phyloP scores from a whole-genome alignment of 2,888 invertebrate species.

The Onthophagus sagittarius region DNA sequence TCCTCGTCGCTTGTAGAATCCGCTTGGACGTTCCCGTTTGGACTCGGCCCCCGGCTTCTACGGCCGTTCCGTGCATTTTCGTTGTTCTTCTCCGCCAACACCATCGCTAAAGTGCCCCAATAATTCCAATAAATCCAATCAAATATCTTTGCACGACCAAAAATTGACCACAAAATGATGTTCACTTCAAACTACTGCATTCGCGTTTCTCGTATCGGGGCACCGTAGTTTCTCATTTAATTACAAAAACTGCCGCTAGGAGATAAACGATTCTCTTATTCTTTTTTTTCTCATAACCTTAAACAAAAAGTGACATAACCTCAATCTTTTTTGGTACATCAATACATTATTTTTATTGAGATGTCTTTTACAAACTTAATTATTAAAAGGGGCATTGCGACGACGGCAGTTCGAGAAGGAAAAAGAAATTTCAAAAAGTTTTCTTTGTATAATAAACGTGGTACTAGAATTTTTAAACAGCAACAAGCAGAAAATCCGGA shows the following conservation, averaged over 20 bases:
- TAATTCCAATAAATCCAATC: neutral
- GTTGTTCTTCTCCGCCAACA: slow-evolving; percentile 82
- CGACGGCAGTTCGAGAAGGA: slow-evolving; percentile 54
- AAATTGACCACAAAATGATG: slow-evolving; percentile 8
- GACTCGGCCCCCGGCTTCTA: slow-evolving; percentile 87
- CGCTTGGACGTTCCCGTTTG: slow-evolving; percentile 74
- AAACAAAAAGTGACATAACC: slow-evolving; percentile 10
- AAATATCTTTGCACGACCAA: neutral
- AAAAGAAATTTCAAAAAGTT: slow-evolving; percentile 85
- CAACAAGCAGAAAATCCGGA: slow-evolving; percentile 55
- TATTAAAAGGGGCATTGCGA: slow-evolving; percentile 51
- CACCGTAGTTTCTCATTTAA: slow-evolving; percentile 39
- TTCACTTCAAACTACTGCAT: slow-evolving; percentile 29
- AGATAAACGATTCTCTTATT: neutral
- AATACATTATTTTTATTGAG: neutral
- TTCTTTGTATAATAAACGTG: slow-evolving; percentile 69
- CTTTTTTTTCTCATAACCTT: slow-evolving; percentile 20
- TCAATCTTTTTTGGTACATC: neutral
- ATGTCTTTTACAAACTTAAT: slow-evolving; percentile 41
- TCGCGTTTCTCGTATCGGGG: slow-evolving; percentile 33
- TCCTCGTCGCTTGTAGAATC: slow-evolving; percentile 85
- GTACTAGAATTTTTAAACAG: slow-evolving; percentile 63
- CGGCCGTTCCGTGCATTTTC: slow-evolving; percentile 82
- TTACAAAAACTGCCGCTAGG: slow-evolving; percentile 1
- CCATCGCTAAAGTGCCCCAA: slow-evolving; percentile 56